Evolutionary conservation across 2,888 invertebrate species (phyloP).

Genomic region (Drosophila rellima): DNA sequence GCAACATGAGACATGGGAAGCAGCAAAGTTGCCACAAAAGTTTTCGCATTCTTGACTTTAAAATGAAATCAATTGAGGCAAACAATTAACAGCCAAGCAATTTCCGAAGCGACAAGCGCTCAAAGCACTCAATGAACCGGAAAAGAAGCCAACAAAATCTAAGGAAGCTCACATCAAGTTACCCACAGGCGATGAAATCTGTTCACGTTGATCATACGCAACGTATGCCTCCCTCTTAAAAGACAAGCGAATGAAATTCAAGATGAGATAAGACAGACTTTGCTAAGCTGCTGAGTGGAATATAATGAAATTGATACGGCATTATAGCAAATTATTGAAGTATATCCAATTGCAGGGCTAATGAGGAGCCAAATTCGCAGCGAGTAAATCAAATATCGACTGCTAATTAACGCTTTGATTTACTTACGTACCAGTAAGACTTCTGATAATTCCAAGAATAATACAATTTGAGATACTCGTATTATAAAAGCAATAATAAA

Average conservation of each 20-base stretch:
- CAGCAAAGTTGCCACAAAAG: slow-evolving; percentile 42
- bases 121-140: slow-evolving; percentile 59
- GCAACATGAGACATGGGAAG: slow-evolving; percentile 19
- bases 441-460: slow-evolving; percentile 15
- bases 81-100: slow-evolving; percentile 74
- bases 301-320: slow-evolving; percentile 36
- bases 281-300: slow-evolving; percentile 19
- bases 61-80: slow-evolving; percentile 71
- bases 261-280: background rate
- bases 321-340: slow-evolving; percentile 23
- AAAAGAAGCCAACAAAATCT: slow-evolving; percentile 41
- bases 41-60: slow-evolving; percentile 61
- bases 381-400: slow-evolving; percentile 45
- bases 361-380: slow-evolving; percentile 22
- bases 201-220: slow-evolving; percentile 60
- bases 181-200: slow-evolving; percentile 44
- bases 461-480: slow-evolving; percentile 20
- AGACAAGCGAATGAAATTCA: slow-evolving; percentile 8
- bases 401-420: slow-evolving; percentile 52
- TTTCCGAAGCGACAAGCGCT: slow-evolving; percentile 68
- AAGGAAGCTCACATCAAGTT: slow-evolving; percentile 19
- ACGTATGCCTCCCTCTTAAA: slow-evolving; percentile 15
- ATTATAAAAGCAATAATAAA: slow-evolving; percentile 57
- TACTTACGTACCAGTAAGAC: slow-evolving; percentile 15
- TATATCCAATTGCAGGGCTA: slow-evolving; percentile 38